Percentiles rank a stretch among this genome's conserved stretches.
Evolutionary conservation across 2,113 vertebrate species (phyloP).

Genomic region (Saimiri boliviensis): DNA sequence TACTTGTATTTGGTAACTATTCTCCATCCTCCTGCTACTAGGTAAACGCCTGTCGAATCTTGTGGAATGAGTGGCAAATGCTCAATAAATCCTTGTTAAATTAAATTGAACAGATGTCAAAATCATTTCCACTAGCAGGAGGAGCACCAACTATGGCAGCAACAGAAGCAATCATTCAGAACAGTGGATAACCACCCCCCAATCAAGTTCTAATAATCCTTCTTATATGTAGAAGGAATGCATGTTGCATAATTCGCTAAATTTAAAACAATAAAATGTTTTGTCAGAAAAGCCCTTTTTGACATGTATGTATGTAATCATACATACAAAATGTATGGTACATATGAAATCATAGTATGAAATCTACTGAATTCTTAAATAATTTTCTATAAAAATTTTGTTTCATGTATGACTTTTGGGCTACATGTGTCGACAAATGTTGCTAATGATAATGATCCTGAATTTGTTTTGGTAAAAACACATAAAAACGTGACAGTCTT

Average conservation of each 20-base stretch:
- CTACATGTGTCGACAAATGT: background rate
- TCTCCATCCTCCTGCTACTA: background rate
- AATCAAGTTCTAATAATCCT: background rate
- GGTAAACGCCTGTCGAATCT: background rate
- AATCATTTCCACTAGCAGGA: accelerated
- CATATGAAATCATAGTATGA: background rate
- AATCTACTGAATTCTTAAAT: background rate
- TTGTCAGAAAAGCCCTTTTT: background rate
- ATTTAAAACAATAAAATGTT: background rate
- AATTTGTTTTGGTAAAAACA: background rate
- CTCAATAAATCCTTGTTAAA: background rate
- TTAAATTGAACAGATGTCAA: background rate
- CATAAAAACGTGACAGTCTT: background rate
- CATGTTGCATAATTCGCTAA: background rate
- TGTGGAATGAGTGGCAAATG: background rate
- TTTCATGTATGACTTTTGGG: background rate
- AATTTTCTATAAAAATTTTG: background rate
- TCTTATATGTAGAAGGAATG: background rate
- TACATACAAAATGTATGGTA: too few species aligned
- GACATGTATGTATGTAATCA: too few species aligned
- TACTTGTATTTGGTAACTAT: background rate
- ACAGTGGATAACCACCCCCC: background rate
- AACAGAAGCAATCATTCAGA: background rate
- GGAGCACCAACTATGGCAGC: background rate
- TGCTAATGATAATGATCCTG: background rate